These are phyloP conservation scores for Ictalurus furcatus DNA, from an alignment of 2,113 vertebrate species.

Conservation along the genomic window DNA sequence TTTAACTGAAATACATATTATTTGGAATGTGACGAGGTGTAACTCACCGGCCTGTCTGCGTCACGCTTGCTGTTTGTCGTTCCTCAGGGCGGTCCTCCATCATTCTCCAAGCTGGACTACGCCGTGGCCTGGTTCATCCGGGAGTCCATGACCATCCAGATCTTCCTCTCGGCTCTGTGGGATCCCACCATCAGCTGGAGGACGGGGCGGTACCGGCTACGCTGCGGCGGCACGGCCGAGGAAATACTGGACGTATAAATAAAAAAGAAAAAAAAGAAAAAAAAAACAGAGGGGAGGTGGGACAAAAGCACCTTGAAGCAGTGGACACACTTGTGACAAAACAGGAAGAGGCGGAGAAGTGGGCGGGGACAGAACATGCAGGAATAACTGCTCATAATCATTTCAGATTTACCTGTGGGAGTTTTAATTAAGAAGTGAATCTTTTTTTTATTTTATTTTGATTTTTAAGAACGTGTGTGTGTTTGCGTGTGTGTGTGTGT, in stretches of 20 bases:
- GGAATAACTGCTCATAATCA: conserved; percentile 9
- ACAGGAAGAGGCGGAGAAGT: conserved; percentile 11
- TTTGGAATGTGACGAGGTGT: not conserved
- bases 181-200: conserved; percentile 99
- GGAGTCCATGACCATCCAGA: conserved; percentile 97
- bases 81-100: conserved; percentile 80
- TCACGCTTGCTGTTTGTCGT: not conserved
- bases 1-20: not conserved
- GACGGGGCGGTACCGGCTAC: conserved; percentile 91
- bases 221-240: conserved; percentile 95
- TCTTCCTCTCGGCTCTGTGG: conserved; percentile 97
- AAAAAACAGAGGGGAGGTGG: not conserved
- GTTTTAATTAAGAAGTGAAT: conserved; percentile 44
- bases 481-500: not conserved
- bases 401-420: conserved; percentile 20
- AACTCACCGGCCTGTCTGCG: not conserved
- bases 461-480: conserved; percentile 37
- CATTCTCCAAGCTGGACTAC: conserved; percentile 97
- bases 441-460: not conserved
- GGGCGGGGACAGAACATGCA: conserved; percentile 2
- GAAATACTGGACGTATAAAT: conserved; percentile 92
- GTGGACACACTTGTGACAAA: conserved; percentile 7
- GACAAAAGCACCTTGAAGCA: not conserved
- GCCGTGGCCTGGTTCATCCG: conserved; percentile 99
- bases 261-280: conserved; percentile 51